Evolutionary conservation across 2,888 invertebrate genomes (phyloP).

Genomic region (Anoncus sp.): DNA sequence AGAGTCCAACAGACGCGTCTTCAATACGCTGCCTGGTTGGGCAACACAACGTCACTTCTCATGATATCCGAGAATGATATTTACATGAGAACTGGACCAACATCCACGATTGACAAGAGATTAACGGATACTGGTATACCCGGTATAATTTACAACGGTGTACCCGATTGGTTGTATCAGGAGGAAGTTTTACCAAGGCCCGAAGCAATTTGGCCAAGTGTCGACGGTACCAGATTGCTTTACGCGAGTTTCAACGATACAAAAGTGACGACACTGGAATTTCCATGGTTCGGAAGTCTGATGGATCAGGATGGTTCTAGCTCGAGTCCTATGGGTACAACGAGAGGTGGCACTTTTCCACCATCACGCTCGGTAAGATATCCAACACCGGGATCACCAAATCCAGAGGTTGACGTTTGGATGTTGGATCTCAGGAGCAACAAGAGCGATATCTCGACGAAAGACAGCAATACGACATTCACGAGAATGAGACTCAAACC

Average conservation of each 20-base stretch:
- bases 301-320: constrained; percentile 83
- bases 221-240: constrained; percentile 92
- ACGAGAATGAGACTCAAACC: constrained; percentile 85
- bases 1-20: constrained; percentile 89
- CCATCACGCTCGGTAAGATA: constrained; percentile 92
- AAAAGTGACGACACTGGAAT: constrained; percentile 82
- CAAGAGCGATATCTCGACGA: constrained; percentile 85
- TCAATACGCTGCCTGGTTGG: constrained; percentile 94
- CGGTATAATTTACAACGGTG: constrained; percentile 95
- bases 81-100: constrained; percentile 91
- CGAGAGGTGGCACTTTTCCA: constrained; percentile 89
- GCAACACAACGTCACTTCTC: constrained; percentile 90
- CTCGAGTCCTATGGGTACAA: constrained; percentile 82
- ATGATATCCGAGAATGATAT: constrained; percentile 96
- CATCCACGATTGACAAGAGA: constrained; percentile 86
- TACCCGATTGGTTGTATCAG: constrained; percentile 99
- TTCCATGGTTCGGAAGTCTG: constrained; percentile 91
- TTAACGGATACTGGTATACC: constrained; percentile 91
- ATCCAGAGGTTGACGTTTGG: constrained; percentile 94
- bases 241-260: constrained; percentile 95
- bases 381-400: constrained; percentile 94
- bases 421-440: constrained; percentile 88
- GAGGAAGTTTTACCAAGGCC: constrained; percentile 94
- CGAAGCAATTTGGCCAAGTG: constrained; percentile 93
- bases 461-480: constrained; percentile 66